phyloP scores from a whole-genome alignment of 2,113 vertebrate species.

The Galbula dea region DNA sequence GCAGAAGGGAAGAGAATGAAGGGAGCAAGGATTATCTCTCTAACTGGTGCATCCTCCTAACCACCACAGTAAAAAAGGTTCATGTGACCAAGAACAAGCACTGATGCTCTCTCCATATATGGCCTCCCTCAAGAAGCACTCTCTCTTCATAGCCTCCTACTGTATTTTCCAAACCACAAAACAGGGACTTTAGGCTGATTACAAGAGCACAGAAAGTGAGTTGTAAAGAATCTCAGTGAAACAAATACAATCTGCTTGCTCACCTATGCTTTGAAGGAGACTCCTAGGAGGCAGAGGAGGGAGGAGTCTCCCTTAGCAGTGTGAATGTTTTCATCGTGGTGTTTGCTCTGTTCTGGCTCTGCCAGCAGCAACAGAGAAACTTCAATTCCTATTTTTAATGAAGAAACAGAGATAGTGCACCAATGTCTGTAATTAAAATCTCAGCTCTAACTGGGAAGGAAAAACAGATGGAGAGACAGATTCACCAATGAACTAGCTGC shows the following conservation, averaged over 20 bases:
- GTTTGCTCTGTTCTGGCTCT: neutral
- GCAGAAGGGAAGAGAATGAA: neutral
- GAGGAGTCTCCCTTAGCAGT: neutral
- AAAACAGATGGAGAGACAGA: conserved; percentile 46
- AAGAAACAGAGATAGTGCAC: neutral
- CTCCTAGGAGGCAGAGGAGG: neutral
- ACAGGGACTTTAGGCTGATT: neutral
- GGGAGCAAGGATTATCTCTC: neutral
- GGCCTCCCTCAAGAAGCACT: neutral
- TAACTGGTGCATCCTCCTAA: neutral
- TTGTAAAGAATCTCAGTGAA: conserved; percentile 21
- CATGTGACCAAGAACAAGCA: neutral
- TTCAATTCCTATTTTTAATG: conserved; percentile 23
- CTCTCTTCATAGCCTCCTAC: neutral
- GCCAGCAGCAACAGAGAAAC: neutral
- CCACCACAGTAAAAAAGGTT: neutral
- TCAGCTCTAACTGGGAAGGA: conserved; percentile 43
- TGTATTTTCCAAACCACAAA: neutral
- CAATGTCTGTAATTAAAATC: conserved; percentile 59
- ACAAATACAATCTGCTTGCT: neutral
- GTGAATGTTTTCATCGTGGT: neutral
- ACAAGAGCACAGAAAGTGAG: neutral
- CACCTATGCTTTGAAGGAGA: neutral
- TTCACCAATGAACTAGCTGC: conserved; percentile 31
- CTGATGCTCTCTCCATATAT: neutral